Base-by-base conservation (phyloP, 2,797 vertebrate genomes). In the Melopsittacus undulatus region DNA sequence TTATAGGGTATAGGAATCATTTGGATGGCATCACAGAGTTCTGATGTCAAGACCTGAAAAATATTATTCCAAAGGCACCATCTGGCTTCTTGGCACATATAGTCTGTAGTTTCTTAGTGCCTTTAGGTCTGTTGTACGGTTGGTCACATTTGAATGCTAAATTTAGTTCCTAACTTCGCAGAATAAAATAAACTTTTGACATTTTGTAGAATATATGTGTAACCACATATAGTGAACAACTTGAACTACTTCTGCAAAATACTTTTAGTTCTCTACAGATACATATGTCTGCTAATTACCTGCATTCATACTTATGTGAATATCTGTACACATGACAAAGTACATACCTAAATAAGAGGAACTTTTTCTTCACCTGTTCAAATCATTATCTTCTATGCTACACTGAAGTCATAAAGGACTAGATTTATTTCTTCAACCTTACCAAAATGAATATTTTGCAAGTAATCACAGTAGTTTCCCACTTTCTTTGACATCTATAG, bases 41-140 rank as follows among this genome's bases (percentile, higher is more conserved):
- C 73, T 88, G 43, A 94, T 95, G 96, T 96, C 95, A 97, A 96
- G 29, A 16, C 76, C 76, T 90, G 68, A 94, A 95, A 96, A 96
- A 87, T 94, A 64, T 95, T 97, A 90, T 97, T 97, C 94, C 94
- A 96, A 97, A 97, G 87, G 69, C 77, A 96, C 95, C 97, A 98
- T 98, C 97, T 98, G 97, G 87, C 94, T 97, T 59, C 89, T 97
- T 98, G 97, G 97, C 96, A 96, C 95, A 95, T 96, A 40, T 67
- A 82, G 69, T n/a, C 92, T 88, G 70, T 89, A 94, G 78, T 82
- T 97, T 95, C 82, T 93, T 78, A 93, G 59, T 74, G 96, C 91
- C 85, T 96, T 83, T 87, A 88, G 86, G 83, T 94, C 90, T 94
- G 51, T 81, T 92, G 49, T 67, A 93, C 64, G 75, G 46, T 64